These are phyloP conservation scores for Tanytarsus gracilentus DNA, from an alignment of 2,888 invertebrate genomes.

Conservation along the genomic window DNA sequence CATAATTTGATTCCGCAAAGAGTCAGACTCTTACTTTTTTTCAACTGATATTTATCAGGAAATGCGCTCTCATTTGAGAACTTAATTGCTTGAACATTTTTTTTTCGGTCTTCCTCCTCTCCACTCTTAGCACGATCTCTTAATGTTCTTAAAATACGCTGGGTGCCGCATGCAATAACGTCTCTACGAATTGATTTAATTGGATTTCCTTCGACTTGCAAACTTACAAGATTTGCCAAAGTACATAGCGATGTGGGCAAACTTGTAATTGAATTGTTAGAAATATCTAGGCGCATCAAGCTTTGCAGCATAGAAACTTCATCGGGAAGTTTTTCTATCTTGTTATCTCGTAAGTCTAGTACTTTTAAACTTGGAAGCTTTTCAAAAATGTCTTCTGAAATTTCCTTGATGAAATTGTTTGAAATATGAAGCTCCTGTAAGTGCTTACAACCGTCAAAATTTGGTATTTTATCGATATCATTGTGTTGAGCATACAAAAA, in stretches of 20 bases:
- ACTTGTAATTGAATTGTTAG: constrained; percentile 65
- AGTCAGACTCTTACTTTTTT: constrained; percentile 44
- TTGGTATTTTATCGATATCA: constrained; percentile 64
- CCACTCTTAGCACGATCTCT: constrained; percentile 47
- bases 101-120: constrained; percentile 13
- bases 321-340: constrained; percentile 65
- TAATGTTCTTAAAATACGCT: constrained; percentile 66
- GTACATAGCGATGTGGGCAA: constrained; percentile 59
- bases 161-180: constrained; percentile 75
- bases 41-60: constrained; percentile 48
- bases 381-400: constrained; percentile 62
- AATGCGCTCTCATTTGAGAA: constrained; percentile 18
- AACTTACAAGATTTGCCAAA: constrained; percentile 68
- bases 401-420: constrained; percentile 69
- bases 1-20: constrained; percentile 49
- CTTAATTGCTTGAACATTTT: not conserved
- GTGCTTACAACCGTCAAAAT: constrained; percentile 63
- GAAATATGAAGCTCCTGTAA: constrained; percentile 75
- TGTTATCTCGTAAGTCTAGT: constrained; percentile 74
- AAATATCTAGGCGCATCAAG: constrained; percentile 72
- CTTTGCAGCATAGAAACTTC: constrained; percentile 66
- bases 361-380: constrained; percentile 62
- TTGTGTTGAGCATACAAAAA: constrained; percentile 73
- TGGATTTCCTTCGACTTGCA: constrained; percentile 80
- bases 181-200: constrained; percentile 72